A percentile compares a stretch with the other conserved stretches of the same genome.
Evolutionary conservation across 1,140 invertebrate species (phyloP).

Genomic region (Orussus abietinus): DNA sequence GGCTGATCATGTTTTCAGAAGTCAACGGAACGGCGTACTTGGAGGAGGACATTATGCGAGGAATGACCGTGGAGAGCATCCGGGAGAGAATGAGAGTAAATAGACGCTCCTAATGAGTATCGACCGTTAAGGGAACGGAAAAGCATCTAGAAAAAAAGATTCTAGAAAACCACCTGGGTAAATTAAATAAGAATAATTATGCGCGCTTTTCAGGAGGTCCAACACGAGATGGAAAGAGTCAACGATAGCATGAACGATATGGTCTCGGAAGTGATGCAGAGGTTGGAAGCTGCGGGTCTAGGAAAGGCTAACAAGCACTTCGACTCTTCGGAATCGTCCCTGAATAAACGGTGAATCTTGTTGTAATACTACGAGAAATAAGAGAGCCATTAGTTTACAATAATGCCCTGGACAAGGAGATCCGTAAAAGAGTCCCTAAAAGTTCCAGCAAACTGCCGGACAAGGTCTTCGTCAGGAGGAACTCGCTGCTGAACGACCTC

Average conservation of each 20-base stretch:
- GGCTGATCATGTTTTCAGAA: no score
- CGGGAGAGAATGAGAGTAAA: no score
- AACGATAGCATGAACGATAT: conserved; percentile 22
- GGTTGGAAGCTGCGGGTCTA: conserved; percentile 2
- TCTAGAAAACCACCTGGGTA: conserved; percentile 19
- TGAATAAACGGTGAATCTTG: conserved; percentile 21
- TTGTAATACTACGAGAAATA: conserved; percentile 22
- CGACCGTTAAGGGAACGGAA: conserved; percentile 16
- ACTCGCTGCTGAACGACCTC: conserved; percentile 74
- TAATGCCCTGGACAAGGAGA: no score
- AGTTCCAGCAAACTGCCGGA: conserved; percentile 50
- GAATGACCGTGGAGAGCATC: not conserved
- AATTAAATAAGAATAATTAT: conserved; percentile 14
- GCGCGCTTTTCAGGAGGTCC: conserved; percentile 24
- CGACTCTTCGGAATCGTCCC: conserved; percentile 16
- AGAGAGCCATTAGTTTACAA: no score
- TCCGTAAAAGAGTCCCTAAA: no score
- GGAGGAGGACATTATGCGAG: not conserved
- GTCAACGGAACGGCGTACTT: no score
- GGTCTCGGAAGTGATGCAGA: conserved; percentile 24
- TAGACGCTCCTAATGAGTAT: no score
- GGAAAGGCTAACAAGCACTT: not conserved
- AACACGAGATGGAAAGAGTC: conserved; percentile 22
- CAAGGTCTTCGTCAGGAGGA: conserved; percentile 65
- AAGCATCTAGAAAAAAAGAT: conserved; percentile 6